phyloP scores from a whole-genome alignment of 2,797 vertebrate species.

The Craterocephalus amniculus region DNA sequence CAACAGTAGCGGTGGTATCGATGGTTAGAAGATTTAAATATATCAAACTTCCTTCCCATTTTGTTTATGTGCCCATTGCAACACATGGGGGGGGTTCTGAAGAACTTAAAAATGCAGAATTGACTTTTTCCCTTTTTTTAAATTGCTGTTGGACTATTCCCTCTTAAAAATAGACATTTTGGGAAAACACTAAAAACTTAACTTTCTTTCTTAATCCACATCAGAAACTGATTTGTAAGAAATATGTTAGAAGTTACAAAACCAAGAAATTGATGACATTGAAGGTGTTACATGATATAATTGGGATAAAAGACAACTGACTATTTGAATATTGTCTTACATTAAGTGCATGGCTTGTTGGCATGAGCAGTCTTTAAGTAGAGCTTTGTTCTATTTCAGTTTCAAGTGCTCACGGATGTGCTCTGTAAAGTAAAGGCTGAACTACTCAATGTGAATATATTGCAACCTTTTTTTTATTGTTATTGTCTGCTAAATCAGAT shows the following conservation, averaged over 20 bases:
- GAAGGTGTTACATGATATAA: background rate
- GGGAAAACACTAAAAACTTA: background rate
- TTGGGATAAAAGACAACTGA: background rate
- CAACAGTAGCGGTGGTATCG: background rate
- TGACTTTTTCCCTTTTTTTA: background rate
- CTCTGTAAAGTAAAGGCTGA: background rate
- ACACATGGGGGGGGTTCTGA: background rate
- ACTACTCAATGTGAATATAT: background rate
- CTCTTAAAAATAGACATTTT: background rate
- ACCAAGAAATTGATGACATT: background rate
- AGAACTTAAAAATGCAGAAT: slow-evolving; percentile 8
- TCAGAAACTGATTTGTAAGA: background rate
- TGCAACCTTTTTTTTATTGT: background rate
- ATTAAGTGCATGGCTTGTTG: background rate
- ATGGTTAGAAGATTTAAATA: slow-evolving; percentile 13
- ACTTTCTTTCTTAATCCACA: background rate
- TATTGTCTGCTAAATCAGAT: background rate
- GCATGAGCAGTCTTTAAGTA: background rate
- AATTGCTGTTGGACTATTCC: slow-evolving; percentile 4
- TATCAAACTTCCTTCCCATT: slow-evolving; percentile 36
- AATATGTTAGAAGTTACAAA: background rate
- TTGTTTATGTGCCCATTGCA: slow-evolving; percentile 33
- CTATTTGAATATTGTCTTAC: background rate
- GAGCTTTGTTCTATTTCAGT: too few species aligned
- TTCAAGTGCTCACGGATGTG: background rate